Base-by-base conservation (phyloP, 2,888 invertebrate genomes). In the Drosophila niveifrons region DNA sequence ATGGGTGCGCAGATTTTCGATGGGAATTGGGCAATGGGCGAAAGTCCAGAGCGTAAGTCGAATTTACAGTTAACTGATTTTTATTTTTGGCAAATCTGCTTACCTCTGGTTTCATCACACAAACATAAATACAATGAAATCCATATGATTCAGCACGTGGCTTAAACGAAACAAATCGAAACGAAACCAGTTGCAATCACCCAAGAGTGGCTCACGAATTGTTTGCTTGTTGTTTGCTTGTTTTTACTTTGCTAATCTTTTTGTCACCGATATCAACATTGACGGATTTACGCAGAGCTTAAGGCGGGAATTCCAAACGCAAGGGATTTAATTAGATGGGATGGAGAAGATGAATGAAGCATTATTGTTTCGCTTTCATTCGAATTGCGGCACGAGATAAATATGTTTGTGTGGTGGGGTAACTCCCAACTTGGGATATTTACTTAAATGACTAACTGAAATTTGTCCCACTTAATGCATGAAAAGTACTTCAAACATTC, bases 21-120 rank as follows among this genome's bases (percentile, higher is more conserved):
- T 36, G 36, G 36, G 9, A 13, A 41, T 15, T 15, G 13, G 13
- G 15, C 18, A 41, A 41, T 15, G 13, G 13, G 15, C 18, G 36
- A 18, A 39, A 18, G 41, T 53, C 47, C 8, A 8, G 9, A 13
- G 43, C 11, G 48, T 28, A 31, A 52, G 1, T 13, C 23, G 43
- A 64, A 59, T 29, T 63, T 11, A 29, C 41, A 23, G 46, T 52
- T 66, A 47, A 41, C 15, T 23, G n/a, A 36, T 11, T 36, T 31
- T 34, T 8, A 17, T 57, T 36, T 47, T 47, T 57, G 56, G 34
- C 46, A 11, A 48, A n/a, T 8, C 17, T 13, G 46, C 17, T 34
- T n/a, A 8, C 23, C 34, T 34, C 55, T 29, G 43, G 72, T 70
- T 85, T 82, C 70, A 75, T 76, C 70, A 87, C 79, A 36, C 36